phyloP scores from a whole-genome alignment of 2,113 vertebrate species.

The Ptychochromis oligacanthus region DNA sequence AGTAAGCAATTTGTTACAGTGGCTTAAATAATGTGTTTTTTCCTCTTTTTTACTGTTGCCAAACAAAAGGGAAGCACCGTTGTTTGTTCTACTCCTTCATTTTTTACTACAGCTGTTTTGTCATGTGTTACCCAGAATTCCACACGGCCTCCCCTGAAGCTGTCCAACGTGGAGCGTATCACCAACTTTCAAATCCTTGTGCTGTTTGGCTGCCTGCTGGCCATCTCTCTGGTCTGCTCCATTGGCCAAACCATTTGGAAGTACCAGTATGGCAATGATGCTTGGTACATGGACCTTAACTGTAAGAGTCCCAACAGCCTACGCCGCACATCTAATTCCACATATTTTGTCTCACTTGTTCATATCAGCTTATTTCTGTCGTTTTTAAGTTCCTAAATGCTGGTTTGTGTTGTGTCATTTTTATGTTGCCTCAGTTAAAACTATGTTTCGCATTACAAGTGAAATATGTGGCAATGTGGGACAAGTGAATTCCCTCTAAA shows the following conservation, averaged over 20 bases:
- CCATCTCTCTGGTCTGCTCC: slow-evolving; percentile 96
- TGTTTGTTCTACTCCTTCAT: not conserved
- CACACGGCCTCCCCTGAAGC: slow-evolving; percentile 94
- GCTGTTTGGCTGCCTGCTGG: slow-evolving; percentile 95
- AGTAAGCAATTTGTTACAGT: not conserved
- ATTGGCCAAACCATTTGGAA: slow-evolving; percentile 97
- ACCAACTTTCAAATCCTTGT: slow-evolving; percentile 98
- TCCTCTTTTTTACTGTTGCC: not conserved
- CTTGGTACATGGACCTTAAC: slow-evolving; percentile 98
- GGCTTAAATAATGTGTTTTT: not conserved
- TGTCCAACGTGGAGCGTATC: slow-evolving; percentile 97
- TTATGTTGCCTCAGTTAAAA: slow-evolving; percentile 77
- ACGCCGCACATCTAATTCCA: slow-evolving; percentile 59
- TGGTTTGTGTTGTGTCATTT: slow-evolving; percentile 72
- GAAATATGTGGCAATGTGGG: slow-evolving; percentile 83
- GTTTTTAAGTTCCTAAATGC: slow-evolving; percentile 77
- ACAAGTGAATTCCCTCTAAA: slow-evolving; percentile 77
- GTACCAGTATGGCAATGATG: slow-evolving; percentile 86
- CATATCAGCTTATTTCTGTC: slow-evolving; percentile 79
- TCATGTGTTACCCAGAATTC: slow-evolving; percentile 87
- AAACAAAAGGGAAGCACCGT: not conserved
- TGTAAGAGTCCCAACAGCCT: slow-evolving; percentile 85
- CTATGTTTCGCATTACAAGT: slow-evolving; percentile 79
- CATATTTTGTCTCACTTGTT: slow-evolving; percentile 79
- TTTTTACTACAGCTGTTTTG: slow-evolving; percentile 6